A percentile compares a stretch with the other conserved stretches of the same genome.
Conservation (phyloP, 2,888 invertebrate species). For the Tromatobia lineatoria region DNA sequence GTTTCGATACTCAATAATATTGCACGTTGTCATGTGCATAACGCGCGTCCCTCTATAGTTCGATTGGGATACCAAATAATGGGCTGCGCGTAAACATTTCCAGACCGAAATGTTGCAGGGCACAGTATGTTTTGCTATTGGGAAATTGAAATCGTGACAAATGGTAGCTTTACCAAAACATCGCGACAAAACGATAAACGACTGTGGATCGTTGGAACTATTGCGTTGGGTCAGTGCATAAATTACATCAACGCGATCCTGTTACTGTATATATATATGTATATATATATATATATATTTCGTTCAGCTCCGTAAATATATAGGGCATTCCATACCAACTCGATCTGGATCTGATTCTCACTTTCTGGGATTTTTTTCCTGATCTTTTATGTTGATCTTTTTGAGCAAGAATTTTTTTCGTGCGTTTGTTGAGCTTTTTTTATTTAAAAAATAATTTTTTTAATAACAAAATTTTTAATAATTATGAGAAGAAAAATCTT, state of each 20-base stretch:
- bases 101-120: conserved; percentile 40
- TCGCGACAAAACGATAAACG: conserved; percentile 65
- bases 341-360: too few species aligned
- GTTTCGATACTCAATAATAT: conserved; percentile 24
- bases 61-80: conserved; percentile 1
- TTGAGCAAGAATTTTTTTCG: too few species aligned
- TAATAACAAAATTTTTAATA: too few species aligned
- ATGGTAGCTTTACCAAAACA: conserved; percentile 61
- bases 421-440: too few species aligned
- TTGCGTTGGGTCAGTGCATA: conserved; percentile 40
- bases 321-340: too few species aligned
- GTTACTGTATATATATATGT: conserved; percentile 5
- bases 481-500: too few species aligned
- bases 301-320: too few species aligned
- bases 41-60: not conserved
- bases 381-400: too few species aligned
- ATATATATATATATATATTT: too few species aligned
- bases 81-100: conserved; percentile 37
- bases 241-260: conserved; percentile 42
- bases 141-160: conserved; percentile 67
- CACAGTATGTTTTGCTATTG: conserved; percentile 50
- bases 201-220: conserved; percentile 22
- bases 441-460: too few species aligned
- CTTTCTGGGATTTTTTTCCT: too few species aligned
- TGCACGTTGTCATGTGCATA: conserved; percentile 15